phyloP scores from a whole-genome alignment of 2,797 vertebrate genomes.

The Sebastes matsubarae region DNA sequence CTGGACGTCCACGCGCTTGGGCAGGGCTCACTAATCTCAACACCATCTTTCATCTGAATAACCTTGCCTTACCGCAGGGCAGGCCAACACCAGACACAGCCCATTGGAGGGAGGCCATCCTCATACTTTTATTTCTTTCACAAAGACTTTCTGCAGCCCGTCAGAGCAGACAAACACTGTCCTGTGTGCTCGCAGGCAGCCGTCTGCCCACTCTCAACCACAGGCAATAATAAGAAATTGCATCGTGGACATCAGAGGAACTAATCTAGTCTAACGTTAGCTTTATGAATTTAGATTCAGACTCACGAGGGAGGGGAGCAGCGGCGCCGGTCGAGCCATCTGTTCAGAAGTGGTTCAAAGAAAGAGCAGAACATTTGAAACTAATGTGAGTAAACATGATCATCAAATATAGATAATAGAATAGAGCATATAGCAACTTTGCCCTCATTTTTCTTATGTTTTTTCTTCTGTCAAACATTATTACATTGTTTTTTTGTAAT shows the following conservation, averaged over 20 bases:
- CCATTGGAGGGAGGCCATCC: constrained; percentile 63
- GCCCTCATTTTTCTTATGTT: constrained; percentile 25
- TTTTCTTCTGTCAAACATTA: constrained; percentile 37
- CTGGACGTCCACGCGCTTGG: constrained; percentile 66
- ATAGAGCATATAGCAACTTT: constrained; percentile 35
- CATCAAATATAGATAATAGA: constrained; percentile 68
- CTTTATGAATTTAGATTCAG: constrained; percentile 73
- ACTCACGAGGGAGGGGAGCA: constrained; percentile 56
- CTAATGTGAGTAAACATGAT: constrained; percentile 65
- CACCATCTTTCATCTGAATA: constrained; percentile 85
- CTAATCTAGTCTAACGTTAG: constrained; percentile 69
- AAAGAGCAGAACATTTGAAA: constrained; percentile 56
- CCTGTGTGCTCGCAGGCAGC: constrained; percentile 36
- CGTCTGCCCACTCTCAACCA: constrained; percentile 52
- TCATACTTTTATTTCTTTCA: constrained; percentile 64
- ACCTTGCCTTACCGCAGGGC: constrained; percentile 82
- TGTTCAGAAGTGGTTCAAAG: constrained; percentile 68
- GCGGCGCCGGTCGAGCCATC: constrained; percentile 52
- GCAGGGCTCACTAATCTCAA: constrained; percentile 85
- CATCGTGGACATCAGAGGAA: constrained; percentile 68
- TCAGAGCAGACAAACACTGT: constrained; percentile 55
- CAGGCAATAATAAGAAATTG: constrained; percentile 61
- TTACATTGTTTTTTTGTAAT: constrained; percentile 32
- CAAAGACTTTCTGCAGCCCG: constrained; percentile 55
- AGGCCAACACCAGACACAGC: constrained; percentile 71